Evolutionary conservation across 1,140 invertebrate species (phyloP).

Genomic region (Drosophila seguyi): DNA sequence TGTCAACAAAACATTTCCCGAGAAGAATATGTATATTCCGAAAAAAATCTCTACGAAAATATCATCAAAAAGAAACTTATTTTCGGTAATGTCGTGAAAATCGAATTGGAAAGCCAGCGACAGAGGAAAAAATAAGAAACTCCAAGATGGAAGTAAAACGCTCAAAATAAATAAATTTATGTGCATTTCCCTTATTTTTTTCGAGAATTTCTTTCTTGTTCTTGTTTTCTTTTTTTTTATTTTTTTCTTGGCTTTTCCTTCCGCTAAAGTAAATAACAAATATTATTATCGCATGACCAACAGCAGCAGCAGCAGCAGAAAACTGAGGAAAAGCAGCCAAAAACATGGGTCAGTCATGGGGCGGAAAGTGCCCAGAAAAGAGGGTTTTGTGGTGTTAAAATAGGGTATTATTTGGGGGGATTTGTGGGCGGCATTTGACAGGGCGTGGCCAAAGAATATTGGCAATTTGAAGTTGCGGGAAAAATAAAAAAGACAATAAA

Average conservation of each 20-base stretch:
- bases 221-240: constrained; percentile 23
- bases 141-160: constrained; percentile 12
- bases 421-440: not conserved
- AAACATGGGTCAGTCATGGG: constrained; percentile 17
- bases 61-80: constrained; percentile 23
- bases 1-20: constrained; percentile 5
- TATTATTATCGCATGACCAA: constrained; percentile 83
- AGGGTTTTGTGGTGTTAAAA: not conserved
- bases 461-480: constrained; percentile 28
- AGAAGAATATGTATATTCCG: not conserved
- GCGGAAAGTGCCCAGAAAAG: not conserved
- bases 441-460: constrained; percentile 39
- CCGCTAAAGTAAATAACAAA: constrained; percentile 85
- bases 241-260: constrained; percentile 68
- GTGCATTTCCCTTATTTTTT: constrained; percentile 80
- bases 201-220: constrained; percentile 30
- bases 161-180: constrained; percentile 81
- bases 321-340: constrained; percentile 27
- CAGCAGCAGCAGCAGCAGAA: constrained; percentile 49
- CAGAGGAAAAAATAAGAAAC: not conserved
- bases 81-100: constrained; percentile 26
- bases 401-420: constrained; percentile 6
- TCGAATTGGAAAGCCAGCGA: constrained; percentile 15
- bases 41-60: not conserved
- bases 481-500: not conserved